Evolutionary conservation across 2,113 vertebrate genomes (phyloP), one percentile per base, ranked within the genome.

Genomic region (Antigone vipio): DNA sequence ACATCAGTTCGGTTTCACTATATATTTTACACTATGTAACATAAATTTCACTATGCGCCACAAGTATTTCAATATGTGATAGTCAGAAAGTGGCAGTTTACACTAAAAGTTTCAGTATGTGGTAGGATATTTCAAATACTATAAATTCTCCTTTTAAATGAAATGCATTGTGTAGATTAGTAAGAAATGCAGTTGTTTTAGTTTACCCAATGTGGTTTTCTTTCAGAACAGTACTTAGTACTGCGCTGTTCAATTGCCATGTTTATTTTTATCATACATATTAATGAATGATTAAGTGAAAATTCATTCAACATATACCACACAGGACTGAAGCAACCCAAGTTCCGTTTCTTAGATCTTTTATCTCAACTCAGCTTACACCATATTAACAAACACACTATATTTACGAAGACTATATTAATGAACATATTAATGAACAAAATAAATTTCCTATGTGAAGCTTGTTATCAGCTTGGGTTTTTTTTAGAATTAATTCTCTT

Each of bases 11-110:
- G 40, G 97, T 97, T 97, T 97, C 97, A 97, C 96, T 97, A 96
- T 97, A 95, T 97, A 96, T 97, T 97, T 97, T 97, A 97, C 97
- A 97, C 97, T 96, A 94, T 97, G 95, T 97, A 96, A 97, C 95
- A 97, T 97, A 97, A 96, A 97, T 97, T 97, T 97, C 93, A 95
- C 96, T 96, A 87, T 23, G 84, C 38, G n/a, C 95, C 95, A 94
- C 95, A 96, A 96, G 92, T 95, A 97, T 96, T 97, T 96, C 97
- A 97, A 95, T 95, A 95, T 96, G 93, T 64, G 94, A 97, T 94
- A 95, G 94, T 89, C 93, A 96, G 97, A 97, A 94, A 95, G 92
- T 92, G 96, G 95, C 95, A 97, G 95, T 97, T 96, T 96, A 97
- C 81, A 89, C 74, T 96, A 96, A 95, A 97, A 88, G 96, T 97